Evolutionary conservation across 30 jellyfish, hydroid and myxozoan genomes (phyloP).

Genomic region (Haliclystus octoradiatus): DNA sequence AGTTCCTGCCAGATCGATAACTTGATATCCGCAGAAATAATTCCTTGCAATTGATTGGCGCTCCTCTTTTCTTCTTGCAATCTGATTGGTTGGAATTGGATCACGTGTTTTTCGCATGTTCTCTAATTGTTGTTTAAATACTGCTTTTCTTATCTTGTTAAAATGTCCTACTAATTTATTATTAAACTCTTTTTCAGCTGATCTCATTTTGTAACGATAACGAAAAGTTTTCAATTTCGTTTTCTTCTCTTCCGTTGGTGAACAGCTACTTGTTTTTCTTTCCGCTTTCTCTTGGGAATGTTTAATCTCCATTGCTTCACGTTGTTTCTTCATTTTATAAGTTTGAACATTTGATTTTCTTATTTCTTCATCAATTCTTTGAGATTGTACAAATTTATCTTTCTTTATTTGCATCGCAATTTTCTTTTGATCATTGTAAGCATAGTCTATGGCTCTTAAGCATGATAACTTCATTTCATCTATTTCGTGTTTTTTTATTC

Average conservation of each 20-base stretch:
- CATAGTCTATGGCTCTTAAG: constrained; percentile 72
- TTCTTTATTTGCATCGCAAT: background rate
- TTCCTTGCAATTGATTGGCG: background rate
- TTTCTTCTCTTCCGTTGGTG: background rate
- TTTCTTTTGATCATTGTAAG: constrained; percentile 42
- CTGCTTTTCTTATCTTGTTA: background rate
- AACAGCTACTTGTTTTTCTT: too few relatives aligned
- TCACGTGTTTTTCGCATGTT: background rate
- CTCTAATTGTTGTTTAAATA: background rate
- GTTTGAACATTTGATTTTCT: background rate
- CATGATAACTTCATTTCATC: constrained; percentile 62
- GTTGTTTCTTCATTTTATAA: background rate
- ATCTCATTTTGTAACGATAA: background rate
- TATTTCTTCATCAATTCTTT: background rate
- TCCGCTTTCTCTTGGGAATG: too few relatives aligned
- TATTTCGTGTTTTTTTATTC: background rate
- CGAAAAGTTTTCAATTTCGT: background rate
- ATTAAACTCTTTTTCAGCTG: background rate
- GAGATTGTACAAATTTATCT: background rate
- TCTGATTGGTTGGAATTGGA: background rate
- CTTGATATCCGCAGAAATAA: background rate
- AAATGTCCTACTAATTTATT: background rate
- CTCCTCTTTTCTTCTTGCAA: background rate
- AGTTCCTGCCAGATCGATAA: too few relatives aligned
- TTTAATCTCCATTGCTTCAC: too few relatives aligned